Evolutionary conservation across 2,797 vertebrate genomes (phyloP), one percentile per base, ranked within the genome.

Genomic region (Menidia menidia): DNA sequence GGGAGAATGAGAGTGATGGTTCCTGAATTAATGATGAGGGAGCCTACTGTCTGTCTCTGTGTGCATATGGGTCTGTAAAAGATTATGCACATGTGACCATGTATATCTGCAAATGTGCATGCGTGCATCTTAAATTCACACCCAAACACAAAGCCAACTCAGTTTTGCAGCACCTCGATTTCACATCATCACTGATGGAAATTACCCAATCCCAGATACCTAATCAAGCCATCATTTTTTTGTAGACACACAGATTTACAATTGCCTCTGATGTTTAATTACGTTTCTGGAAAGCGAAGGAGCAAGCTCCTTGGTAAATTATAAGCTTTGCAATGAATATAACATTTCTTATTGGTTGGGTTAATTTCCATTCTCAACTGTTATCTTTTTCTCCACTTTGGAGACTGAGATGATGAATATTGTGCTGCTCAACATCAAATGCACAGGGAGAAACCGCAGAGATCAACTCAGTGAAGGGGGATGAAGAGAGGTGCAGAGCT

Each of bases 1-100:
- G 85, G 83, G 83, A 90, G 89, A 82, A 84, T 75, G 87, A 87
- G 88, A 90, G 85, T 83, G 91, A 90, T 90, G 89, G 87, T 79
- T 91, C 60, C 83, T 93, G 92, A 91, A 93, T 94, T 90, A 94
- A 92, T 93, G 88, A 93, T 92, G 92, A 93, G 85, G 82, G 68
- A 86, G 88, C 78, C 80, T 75, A 78, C 87, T 88, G 88, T 89
- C 87, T 91, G 87, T 91, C 85, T 91, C 74, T 68, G 33, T 81
- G 75, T 88, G 88, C 74, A 73, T 76, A 73, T 68, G 81, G 60
- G 32, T 64, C 75, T 72, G 70, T 70, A 42, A 67, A 78, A 86
- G 70, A 72, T 84, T 81, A 69, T 89, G 84, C 80, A 83, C 77
- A 79, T 86, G 82, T 83, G 80, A 86, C 73, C 73, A 71, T 69